A percentile compares a stretch with the other conserved stretches of the same genome.
Evolutionary conservation across 2,888 invertebrate genomes (phyloP).

Genomic region (Melipona bicolor): DNA sequence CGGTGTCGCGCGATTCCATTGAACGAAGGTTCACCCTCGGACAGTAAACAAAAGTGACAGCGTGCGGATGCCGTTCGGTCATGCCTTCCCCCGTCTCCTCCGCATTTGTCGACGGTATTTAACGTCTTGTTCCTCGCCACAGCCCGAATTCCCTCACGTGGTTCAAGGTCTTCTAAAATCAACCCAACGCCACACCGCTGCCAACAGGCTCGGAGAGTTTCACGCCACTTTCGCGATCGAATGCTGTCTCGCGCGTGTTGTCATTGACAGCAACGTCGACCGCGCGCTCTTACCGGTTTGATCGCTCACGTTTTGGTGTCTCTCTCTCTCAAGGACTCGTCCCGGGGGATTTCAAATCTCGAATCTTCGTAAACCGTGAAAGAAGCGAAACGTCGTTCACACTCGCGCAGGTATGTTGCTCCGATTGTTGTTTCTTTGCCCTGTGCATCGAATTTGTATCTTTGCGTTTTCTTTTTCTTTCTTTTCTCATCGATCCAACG

Average conservation of each 20-base stretch:
- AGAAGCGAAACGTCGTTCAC: neutral
- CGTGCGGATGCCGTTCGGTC: conserved; percentile 61
- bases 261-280: conserved; percentile 46
- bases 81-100: conserved; percentile 49
- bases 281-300: conserved; percentile 29
- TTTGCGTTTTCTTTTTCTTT: conserved; percentile 12
- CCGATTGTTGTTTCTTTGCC: neutral
- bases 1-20: conserved; percentile 14
- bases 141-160: conserved; percentile 62
- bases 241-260: conserved; percentile 27
- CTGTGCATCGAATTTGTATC: conserved; percentile 23
- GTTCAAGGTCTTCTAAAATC: conserved; percentile 73
- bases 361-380: neutral
- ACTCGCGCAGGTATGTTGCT: conserved; percentile 40
- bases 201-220: conserved; percentile 47
- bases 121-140: conserved; percentile 43
- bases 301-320: neutral
- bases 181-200: conserved; percentile 55
- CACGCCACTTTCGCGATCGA: conserved; percentile 48
- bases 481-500: neutral
- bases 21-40: conserved; percentile 20
- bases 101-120: conserved; percentile 44
- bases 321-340: neutral
- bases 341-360: neutral
- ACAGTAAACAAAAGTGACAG: conserved; percentile 80